Percentiles rank a stretch among this genome's conserved stretches.
These are phyloP conservation scores for Amblyjoppa proteus DNA, from an alignment of 2,888 invertebrate species.

Conservation along the genomic window DNA sequence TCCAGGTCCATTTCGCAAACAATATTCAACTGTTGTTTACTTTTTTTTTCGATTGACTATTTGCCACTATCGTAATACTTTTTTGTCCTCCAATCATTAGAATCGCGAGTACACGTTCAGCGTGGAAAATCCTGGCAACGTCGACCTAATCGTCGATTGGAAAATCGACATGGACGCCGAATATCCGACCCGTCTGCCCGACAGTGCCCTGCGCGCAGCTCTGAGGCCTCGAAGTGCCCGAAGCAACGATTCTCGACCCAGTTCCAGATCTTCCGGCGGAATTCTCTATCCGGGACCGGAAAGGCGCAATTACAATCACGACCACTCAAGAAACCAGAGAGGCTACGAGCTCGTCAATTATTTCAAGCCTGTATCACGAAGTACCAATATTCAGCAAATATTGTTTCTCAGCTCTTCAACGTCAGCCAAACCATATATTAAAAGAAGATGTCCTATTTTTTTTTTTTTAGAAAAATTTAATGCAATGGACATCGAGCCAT, in stretches of 20 bases:
- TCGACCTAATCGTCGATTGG: slow-evolving; percentile 76
- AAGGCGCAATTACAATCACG: not conserved
- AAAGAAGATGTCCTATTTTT: not conserved
- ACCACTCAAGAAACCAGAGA: slow-evolving; percentile 18
- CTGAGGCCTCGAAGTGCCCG: slow-evolving; percentile 18
- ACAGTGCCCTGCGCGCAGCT: slow-evolving; percentile 33
- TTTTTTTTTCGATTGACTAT: not conserved
- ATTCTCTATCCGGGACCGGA: slow-evolving; percentile 56
- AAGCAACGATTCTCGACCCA: slow-evolving; percentile 55
- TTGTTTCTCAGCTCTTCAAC: not conserved
- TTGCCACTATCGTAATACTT: not conserved
- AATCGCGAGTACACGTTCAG: slow-evolving; percentile 71
- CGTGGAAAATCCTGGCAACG: slow-evolving; percentile 75
- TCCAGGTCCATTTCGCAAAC: slow-evolving; percentile 81
- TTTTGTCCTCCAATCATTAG: slow-evolving; percentile 62
- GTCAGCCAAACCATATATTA: not conserved
- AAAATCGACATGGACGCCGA: slow-evolving; percentile 76
- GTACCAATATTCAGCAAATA: slow-evolving; percentile 16
- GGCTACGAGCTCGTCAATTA: slow-evolving; percentile 6
- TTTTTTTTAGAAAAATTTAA: slow-evolving; percentile 34
- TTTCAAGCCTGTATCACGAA: slow-evolving; percentile 33
- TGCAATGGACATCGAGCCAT: slow-evolving; percentile 41
- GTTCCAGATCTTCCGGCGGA: slow-evolving; percentile 59
- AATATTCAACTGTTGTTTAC: not conserved
- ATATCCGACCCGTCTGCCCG: slow-evolving; percentile 72